Evolutionary conservation across 2,113 vertebrate species (phyloP), one percentile per base, ranked within the genome.

Genomic region (Clinocottus analis): DNA sequence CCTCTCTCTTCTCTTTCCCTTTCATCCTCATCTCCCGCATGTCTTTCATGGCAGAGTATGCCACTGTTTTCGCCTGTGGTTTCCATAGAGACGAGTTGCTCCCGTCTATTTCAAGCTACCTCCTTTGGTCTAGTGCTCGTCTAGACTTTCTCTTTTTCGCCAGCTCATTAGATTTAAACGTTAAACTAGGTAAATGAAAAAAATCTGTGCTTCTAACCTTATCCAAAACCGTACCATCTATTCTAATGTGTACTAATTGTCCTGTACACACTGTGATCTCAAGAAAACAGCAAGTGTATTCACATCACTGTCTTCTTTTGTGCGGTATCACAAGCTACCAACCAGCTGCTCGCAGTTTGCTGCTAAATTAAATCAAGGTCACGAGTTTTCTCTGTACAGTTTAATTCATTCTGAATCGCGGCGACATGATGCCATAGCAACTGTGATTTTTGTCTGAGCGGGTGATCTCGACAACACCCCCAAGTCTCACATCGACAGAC

Each of bases 71-170:
- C 5, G 79, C 88, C 87, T 75, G 70, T 76, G 82, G 95, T 95
- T 95, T 93, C 95, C 92, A 95, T 95, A 93, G 94, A 94, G 93
- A 95, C 95, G 81, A 93, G 90, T 72, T 86, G 89, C 93, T 93
- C 89, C 90, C 78, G 55, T 94, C 94, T 95, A 95, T 94, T 95
- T 95, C 80, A 21, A 91, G 93, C 91, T 41, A 76, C 89, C 91
- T 93, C 76, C 87, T 89, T 87, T 90, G 75, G 89, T 89, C 79
- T 80, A 82, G 64, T 59, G 80, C 80, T 87, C 47, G 85, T 92
- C 91, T 91, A 89, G 90, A 90, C 89, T 86, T 65, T 67, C 72
- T 63, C 61, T 63, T 41, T 23, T 29, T 61, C 56, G 31, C 37
- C 33, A 1, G 25, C 73, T 91, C 77, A 82, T 87, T 87, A 87